These are phyloP conservation scores for Masnerella sp. DNA, from an alignment of 2,888 invertebrate species.

Conservation along the genomic window DNA sequence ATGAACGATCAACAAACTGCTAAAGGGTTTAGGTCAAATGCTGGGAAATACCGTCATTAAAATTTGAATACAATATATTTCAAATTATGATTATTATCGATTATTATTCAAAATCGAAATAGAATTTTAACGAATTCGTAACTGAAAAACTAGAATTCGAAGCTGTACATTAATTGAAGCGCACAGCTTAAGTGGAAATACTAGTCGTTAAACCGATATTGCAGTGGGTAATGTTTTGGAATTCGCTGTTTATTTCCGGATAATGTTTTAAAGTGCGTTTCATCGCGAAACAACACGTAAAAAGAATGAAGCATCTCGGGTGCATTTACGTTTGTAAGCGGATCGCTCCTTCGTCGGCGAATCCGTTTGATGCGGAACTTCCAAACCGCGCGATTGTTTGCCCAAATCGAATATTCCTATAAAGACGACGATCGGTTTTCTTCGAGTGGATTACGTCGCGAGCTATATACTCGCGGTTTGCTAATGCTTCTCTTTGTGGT, in stretches of 20 bases:
- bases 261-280: slow-evolving; percentile 12
- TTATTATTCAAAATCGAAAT: too few relatives aligned
- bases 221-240: neutral
- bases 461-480: slow-evolving; percentile 17
- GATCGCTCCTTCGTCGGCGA: slow-evolving; percentile 16
- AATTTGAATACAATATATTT: too few relatives aligned
- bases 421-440: slow-evolving; percentile 45
- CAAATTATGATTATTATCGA: too few relatives aligned
- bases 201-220: too few relatives aligned
- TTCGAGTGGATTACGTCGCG: slow-evolving; percentile 41
- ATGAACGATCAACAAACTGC: too few relatives aligned
- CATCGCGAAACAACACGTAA: slow-evolving; percentile 19
- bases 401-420: slow-evolving; percentile 35
- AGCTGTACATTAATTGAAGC: too few relatives aligned
- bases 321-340: slow-evolving; percentile 45
- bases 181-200: too few relatives aligned
- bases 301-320: slow-evolving; percentile 21
- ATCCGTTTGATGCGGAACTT: slow-evolving; percentile 37
- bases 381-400: slow-evolving; percentile 21
- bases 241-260: neutral
- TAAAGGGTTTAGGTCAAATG: too few relatives aligned
- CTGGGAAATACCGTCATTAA: too few relatives aligned
- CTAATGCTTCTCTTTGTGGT: slow-evolving; percentile 39
- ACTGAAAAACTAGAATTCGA: too few relatives aligned
- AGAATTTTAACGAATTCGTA: too few relatives aligned